Conservation (phyloP, 2,888 invertebrate species). For the Pseudanteris insignis region DNA sequence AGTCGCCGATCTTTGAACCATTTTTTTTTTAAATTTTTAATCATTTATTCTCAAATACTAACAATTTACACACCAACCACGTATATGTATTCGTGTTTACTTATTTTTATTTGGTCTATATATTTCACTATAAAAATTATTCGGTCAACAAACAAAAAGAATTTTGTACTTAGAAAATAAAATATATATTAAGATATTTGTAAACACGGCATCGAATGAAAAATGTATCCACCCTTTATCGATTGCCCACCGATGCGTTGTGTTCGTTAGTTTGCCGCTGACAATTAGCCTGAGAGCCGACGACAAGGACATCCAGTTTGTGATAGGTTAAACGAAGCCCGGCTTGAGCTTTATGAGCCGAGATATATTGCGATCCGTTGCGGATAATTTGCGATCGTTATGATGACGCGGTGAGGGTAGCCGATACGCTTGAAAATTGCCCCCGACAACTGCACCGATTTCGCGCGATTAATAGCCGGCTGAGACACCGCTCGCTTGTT, state of each 20-base stretch:
- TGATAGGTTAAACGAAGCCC: constrained; percentile 58
- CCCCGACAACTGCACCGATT: constrained; percentile 9
- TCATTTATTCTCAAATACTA: no score
- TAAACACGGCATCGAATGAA: no score
- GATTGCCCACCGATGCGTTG: constrained; percentile 32
- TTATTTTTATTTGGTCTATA: no score
- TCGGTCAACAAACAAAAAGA: no score
- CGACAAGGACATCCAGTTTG: constrained; percentile 63
- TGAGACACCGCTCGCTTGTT: constrained; percentile 3
- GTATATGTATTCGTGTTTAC: no score
- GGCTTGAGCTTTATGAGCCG: constrained; percentile 49
- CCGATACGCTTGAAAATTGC: constrained; percentile 20
- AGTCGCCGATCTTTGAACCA: constrained; percentile 11
- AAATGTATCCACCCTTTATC: no score
- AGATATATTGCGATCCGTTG: constrained; percentile 44
- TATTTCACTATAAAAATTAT: no score
- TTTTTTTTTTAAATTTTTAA: not conserved
- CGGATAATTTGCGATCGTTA: constrained; percentile 58
- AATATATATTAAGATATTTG: no score
- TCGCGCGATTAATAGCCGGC: constrained; percentile 18
- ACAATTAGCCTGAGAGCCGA: constrained; percentile 61
- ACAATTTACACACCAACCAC: no score
- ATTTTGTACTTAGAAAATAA: no score
- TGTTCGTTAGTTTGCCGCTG: constrained; percentile 51
- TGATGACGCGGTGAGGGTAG: constrained; percentile 34